These are phyloP conservation scores for Sakesphorus luctuosus DNA, from an alignment of 2,113 vertebrate genomes.

Conservation along the genomic window DNA sequence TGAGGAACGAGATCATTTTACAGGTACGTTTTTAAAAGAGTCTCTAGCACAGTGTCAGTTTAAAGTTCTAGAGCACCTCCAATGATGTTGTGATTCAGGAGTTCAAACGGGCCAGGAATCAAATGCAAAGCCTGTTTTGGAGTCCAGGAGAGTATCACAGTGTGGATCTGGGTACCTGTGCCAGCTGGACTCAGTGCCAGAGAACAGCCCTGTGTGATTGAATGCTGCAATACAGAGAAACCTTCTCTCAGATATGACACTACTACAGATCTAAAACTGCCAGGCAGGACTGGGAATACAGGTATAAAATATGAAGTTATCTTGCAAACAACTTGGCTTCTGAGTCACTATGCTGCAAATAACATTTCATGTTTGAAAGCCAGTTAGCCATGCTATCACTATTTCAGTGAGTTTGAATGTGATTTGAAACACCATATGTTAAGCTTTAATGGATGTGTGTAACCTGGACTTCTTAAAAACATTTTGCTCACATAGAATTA, in stretches of 20 bases:
- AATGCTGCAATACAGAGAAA: background rate
- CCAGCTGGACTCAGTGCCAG: background rate
- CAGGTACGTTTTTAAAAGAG: background rate
- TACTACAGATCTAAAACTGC: background rate
- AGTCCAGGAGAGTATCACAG: background rate
- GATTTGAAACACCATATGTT: background rate
- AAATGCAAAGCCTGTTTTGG: background rate
- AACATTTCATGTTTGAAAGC: background rate
- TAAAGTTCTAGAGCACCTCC: background rate
- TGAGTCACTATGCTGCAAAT: background rate
- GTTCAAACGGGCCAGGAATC: background rate
- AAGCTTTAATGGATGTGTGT: background rate
- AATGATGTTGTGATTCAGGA: background rate
- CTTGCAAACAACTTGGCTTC: background rate
- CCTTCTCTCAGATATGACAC: background rate
- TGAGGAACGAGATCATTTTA: background rate
- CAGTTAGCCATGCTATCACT: background rate
- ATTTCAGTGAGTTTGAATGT: background rate
- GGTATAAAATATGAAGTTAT: background rate
- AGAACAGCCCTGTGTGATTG: background rate
- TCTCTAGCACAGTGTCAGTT: background rate
- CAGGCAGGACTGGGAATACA: background rate
- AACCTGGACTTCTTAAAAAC: background rate
- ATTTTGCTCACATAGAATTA: background rate
- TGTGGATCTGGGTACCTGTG: background rate